Base-by-base conservation (phyloP, 2,797 vertebrate species). In the Champsocephalus gunnari region DNA sequence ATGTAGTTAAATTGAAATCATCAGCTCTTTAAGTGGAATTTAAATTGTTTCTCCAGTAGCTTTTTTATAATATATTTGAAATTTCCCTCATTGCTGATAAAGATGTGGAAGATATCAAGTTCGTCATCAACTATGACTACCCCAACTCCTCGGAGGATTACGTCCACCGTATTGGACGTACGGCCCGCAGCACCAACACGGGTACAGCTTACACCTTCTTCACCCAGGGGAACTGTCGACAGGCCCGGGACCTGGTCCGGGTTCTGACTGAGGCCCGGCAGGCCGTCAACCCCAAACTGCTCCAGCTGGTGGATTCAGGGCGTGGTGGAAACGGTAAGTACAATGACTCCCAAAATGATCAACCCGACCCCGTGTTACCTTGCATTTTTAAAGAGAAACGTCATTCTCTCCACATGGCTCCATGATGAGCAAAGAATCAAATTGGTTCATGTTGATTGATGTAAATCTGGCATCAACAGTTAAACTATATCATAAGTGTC, bases 81-180 rank as follows among this genome's bases (percentile, higher is more conserved):
- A 48, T 74, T 66, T 49, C 38, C 65, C 44, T 66, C 44, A 21
- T 38, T 50, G n/a, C 44, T 79, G 4, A 74, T 49, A 84, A 94
- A 99, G 98, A 99, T 3, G 98, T 99, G 95, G 97, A 99, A 92
- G 98, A 99, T 58, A 92, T 99, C 85, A 99, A 99, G 95, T 99
- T 99, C 93, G 98, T 99, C 94, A 99, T 99, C 96, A 99, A 99
- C 95, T 99, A 99, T 90, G 98, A 99, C 94, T 99, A 99, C 92
- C 98, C 98, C 76, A 98, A 95, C 94, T 99, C 96, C 84, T 99
- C 98, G 0, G 98, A 99, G 93, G 98, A 99, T 92, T 99, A 99
- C 0, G 98, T 99, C 81, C 98, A 99, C 84, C 96, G 98, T 4
- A 99, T 99, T 60, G 98, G 98, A 44, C 97, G 98, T 60, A 99